Percentiles rank a stretch among this genome's conserved stretches.
These are phyloP conservation scores for Acrocera orbiculus DNA, from an alignment of 2,888 invertebrate genomes.

Conservation along the genomic window DNA sequence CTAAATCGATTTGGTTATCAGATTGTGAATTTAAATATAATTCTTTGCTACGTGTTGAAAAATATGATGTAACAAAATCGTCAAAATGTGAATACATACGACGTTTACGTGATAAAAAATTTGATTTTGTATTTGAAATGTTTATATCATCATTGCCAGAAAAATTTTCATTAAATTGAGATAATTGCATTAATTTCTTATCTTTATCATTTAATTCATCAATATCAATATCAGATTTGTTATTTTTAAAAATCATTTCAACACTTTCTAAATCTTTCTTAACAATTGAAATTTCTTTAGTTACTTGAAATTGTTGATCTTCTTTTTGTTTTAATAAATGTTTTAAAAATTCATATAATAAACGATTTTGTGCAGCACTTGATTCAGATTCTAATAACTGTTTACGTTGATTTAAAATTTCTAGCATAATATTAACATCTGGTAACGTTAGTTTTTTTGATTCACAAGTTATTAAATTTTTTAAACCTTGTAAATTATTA, in stretches of 20 bases:
- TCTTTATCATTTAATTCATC: too few species aligned
- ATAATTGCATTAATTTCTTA: too few species aligned
- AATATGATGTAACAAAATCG: conserved; percentile 75
- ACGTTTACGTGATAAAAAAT: conserved; percentile 10
- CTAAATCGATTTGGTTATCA: conserved; percentile 9
- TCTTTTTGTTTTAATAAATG: conserved; percentile 57
- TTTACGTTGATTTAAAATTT: conserved; percentile 60
- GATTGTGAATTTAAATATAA: conserved; percentile 37
- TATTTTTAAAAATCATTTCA: conserved; percentile 38
- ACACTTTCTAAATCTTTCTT: conserved; percentile 56
- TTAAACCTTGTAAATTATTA: conserved; percentile 33
- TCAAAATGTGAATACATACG: conserved; percentile 47
- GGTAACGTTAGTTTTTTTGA: conserved; percentile 54
- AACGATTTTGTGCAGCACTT: conserved; percentile 57
- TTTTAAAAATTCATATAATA: conserved; percentile 69
- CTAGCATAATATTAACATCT: conserved; percentile 67
- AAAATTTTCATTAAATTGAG: too few species aligned
- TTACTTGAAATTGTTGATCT: conserved; percentile 46
- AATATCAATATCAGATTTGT: too few species aligned
- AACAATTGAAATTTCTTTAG: conserved; percentile 54
- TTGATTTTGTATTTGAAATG: conserved; percentile 6
- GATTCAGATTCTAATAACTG: conserved; percentile 65
- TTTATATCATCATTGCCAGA: conserved; percentile 1
- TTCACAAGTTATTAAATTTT: conserved; percentile 48
- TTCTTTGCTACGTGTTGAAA: conserved; percentile 57